phyloP scores from a whole-genome alignment of 2,113 vertebrate species.

The Hippolais icterina region DNA sequence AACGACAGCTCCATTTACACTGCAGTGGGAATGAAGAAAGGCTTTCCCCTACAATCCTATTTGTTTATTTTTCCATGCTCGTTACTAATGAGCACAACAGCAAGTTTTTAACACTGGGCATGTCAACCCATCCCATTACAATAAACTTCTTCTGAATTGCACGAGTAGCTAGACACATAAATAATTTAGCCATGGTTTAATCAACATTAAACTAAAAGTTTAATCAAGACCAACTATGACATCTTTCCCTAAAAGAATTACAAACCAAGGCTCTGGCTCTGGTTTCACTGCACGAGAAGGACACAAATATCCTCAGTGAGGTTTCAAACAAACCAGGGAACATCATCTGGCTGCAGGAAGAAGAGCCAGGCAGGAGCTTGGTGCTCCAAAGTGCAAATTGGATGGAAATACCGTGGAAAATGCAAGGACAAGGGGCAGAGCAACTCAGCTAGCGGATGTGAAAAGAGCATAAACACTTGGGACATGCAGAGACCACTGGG shows the following conservation, averaged over 20 bases:
- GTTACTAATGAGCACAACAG: neutral
- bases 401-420: neutral
- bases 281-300: neutral
- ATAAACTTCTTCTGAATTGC: neutral
- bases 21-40: neutral
- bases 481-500: neutral
- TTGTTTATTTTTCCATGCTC: neutral
- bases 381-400: no score
- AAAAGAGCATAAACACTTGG: neutral
- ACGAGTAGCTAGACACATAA: neutral
- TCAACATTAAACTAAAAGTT: neutral
- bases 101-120: neutral
- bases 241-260: neutral
- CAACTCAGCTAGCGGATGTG: neutral
- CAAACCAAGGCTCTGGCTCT: neutral
- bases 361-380: neutral
- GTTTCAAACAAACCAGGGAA: neutral
- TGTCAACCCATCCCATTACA: neutral
- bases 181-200: constrained; percentile 18
- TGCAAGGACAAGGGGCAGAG: neutral
- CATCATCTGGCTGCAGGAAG: neutral
- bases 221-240: constrained; percentile 12
- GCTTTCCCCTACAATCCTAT: neutral
- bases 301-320: neutral
- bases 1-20: neutral